Evolutionary conservation across 2,113 vertebrate genomes (phyloP), one percentile per base, ranked within the genome.

Genomic region (Aspidoscelis tigris): DNA sequence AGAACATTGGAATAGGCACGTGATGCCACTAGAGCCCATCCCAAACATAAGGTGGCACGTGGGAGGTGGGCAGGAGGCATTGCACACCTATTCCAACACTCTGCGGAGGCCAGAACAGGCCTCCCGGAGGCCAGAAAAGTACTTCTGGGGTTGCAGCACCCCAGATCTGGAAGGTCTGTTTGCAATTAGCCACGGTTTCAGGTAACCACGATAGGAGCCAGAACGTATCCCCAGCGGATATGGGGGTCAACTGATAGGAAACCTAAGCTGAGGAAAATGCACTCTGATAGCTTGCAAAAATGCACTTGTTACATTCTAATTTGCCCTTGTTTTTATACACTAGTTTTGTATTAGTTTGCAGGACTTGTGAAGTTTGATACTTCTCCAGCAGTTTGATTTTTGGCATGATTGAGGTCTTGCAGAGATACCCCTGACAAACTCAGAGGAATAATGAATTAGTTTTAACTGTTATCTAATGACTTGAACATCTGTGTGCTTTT

Each of bases 401-500:
- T 78, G 10, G 61, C 21, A 43, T 20, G 20, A 39, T 41, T 2
- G 7, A 21, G 20, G 4, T 55, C 26, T 7, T 41, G 26, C 22
- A 11, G 2, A 22, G 26, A 33, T 65, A 65, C 24, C 14, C 76
- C 7, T 41, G 26, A 9, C 14, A 58, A 76, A 76, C 53, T 10
- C 18, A 3, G 5, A 58, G 75, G 75, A 77, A 61, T 58, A 39
- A 22, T 22, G n/a, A 39, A 77, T 33, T 20, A 61, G 2, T 8
- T 33, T 50, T 50, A 50, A 50, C 47, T 9, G 47, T 50, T 50
- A 50, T 50, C 7, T 33, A 3, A 0, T 55, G 0, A 0, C 47
- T 33, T 33, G 22, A 47, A 58, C 22, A 20, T 26, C 43, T 80
- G n/a, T 80, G n/a, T 68, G 22, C 41, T 47, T 68, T 68, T 80